Evolutionary conservation across 1,140 invertebrate species (phyloP).

Genomic region (Mamestra configurata): DNA sequence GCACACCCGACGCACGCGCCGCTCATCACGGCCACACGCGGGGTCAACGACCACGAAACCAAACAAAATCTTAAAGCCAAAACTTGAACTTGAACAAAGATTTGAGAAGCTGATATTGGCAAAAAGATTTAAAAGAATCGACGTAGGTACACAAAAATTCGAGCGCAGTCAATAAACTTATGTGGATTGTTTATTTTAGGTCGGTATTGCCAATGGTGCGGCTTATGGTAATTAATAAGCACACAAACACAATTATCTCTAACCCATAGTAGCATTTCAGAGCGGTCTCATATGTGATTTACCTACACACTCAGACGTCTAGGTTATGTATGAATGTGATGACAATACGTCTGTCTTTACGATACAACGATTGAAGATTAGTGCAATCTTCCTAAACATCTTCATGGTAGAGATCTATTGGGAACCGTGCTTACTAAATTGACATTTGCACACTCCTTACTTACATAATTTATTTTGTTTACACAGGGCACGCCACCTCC

Average conservation of each 20-base stretch:
- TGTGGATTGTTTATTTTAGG: background rate
- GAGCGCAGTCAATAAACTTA: conserved; percentile 15
- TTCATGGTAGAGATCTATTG: background rate
- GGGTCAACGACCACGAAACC: conserved; percentile 74
- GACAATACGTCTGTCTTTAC: too few species aligned
- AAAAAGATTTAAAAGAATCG: conserved; percentile 29
- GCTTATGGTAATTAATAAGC: background rate
- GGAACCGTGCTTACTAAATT: background rate
- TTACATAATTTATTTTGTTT: background rate
- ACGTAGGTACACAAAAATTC: conserved; percentile 6
- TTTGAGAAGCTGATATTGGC: conserved; percentile 18
- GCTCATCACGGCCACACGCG: conserved; percentile 30
- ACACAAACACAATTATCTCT: too few species aligned
- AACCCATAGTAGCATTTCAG: too few species aligned
- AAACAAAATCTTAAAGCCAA: conserved; percentile 54
- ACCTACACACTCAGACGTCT: too few species aligned
- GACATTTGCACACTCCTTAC: background rate
- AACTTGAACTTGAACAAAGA: conserved; percentile 48
- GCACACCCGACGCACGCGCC: conserved; percentile 9
- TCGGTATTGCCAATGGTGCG: background rate
- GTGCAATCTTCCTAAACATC: too few species aligned
- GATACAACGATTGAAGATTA: too few species aligned
- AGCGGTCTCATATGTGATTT: too few species aligned
- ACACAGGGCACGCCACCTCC: conserved; percentile 73
- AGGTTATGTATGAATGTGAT: too few species aligned